Percentiles rank a stretch among this genome's conserved stretches.
Conservation (phyloP, 2,888 invertebrate species). For the Carterocephalus palaemon region DNA sequence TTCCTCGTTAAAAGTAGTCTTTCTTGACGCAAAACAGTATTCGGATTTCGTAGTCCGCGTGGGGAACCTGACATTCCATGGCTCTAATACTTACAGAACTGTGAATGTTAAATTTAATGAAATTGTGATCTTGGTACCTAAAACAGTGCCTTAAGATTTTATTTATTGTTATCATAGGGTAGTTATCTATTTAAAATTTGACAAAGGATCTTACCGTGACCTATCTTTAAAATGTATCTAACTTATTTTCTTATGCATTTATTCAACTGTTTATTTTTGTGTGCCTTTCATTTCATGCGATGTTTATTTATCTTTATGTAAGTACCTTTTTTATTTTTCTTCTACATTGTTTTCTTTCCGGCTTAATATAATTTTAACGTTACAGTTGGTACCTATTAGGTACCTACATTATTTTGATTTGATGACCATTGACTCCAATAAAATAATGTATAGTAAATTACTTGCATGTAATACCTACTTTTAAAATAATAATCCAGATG, state of each 20-base stretch:
- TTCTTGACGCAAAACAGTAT: slow-evolving; percentile 47
- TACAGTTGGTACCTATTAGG: too few species aligned
- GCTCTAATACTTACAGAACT: slow-evolving; percentile 53
- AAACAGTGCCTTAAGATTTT: slow-evolving; percentile 76
- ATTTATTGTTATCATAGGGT: slow-evolving; percentile 76
- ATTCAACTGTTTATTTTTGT: slow-evolving; percentile 29
- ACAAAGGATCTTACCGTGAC: slow-evolving; percentile 55
- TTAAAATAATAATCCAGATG: too few species aligned
- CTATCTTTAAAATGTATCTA: slow-evolving; percentile 54
- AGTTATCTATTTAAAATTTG: slow-evolving; percentile 70
- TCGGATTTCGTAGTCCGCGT: slow-evolving; percentile 34
- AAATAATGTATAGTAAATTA: too few species aligned
- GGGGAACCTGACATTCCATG: slow-evolving; percentile 69
- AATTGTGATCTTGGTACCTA: slow-evolving; percentile 76
- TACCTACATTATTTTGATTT: too few species aligned
- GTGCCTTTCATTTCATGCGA: slow-evolving; percentile 23
- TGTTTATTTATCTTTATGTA: slow-evolving; percentile 6
- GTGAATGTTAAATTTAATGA: slow-evolving; percentile 52
- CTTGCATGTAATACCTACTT: too few species aligned
- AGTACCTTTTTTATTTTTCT: too few species aligned
- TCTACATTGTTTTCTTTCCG: too few species aligned
- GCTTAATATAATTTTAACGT: too few species aligned
- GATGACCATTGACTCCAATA: too few species aligned
- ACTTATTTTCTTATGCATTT: slow-evolving; percentile 41
- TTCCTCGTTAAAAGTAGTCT: slow-evolving; percentile 45